Conservation (phyloP, 2,113 vertebrate species). For the Crotalus viridis region DNA sequence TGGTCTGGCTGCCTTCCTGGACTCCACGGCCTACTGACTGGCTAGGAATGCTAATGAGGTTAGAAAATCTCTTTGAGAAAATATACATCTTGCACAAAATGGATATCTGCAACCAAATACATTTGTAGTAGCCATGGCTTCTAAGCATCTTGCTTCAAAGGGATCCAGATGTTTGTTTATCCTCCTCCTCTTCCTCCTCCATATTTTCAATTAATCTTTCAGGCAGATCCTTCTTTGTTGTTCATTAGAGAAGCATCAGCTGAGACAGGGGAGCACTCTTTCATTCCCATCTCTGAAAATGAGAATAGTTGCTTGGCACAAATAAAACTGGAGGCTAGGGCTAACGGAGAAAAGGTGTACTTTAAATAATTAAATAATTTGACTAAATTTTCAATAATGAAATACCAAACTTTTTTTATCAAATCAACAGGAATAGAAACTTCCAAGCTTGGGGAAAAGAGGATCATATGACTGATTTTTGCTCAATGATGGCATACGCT, state of each 20-base stretch:
- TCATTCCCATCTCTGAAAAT: not conserved
- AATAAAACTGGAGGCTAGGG: not conserved
- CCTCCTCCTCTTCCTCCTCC: not conserved
- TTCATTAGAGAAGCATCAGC: not conserved
- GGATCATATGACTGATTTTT: not conserved
- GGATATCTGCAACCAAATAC: not conserved
- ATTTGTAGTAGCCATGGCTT: not conserved
- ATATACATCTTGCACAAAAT: not conserved
- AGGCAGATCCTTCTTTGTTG: not conserved
- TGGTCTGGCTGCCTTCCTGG: conserved; percentile 19
- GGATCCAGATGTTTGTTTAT: not conserved
- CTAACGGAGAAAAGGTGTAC: not conserved
- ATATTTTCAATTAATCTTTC: not conserved
- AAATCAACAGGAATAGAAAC: not conserved
- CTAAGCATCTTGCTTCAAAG: not conserved
- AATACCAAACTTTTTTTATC: not conserved
- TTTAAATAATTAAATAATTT: not conserved
- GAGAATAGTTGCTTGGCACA: not conserved
- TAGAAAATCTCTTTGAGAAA: conserved; percentile 15
- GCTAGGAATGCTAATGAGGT: conserved; percentile 15
- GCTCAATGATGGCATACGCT: not conserved
- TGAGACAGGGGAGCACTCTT: not conserved
- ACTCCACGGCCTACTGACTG: conserved; percentile 12
- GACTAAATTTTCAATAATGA: not conserved
- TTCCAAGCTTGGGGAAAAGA: not conserved